Conservation (phyloP, 2,888 invertebrate species). For the Synanthedon myopaeformis region DNA sequence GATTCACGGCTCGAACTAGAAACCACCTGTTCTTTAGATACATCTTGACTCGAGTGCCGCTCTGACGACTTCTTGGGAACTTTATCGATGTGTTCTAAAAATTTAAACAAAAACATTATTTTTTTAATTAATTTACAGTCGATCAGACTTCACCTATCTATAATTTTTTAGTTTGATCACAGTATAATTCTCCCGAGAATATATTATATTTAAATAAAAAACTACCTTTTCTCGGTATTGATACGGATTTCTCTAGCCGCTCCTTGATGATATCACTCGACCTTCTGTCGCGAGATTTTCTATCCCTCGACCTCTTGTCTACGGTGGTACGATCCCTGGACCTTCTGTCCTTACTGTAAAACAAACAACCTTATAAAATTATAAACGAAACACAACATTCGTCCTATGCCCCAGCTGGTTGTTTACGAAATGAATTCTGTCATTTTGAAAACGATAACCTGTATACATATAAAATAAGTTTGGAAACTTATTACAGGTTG, state of each 20-base stretch:
- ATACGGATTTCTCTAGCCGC: slow-evolving; percentile 59
- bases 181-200: no score
- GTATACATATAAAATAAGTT: slow-evolving; percentile 6
- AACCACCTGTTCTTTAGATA: slow-evolving; percentile 41
- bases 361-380: not conserved
- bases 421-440: no score
- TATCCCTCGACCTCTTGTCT: slow-evolving; percentile 52
- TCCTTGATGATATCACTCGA: slow-evolving; percentile 61
- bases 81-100: slow-evolving; percentile 49
- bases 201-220: not conserved
- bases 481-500: not conserved
- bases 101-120: not conserved
- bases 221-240: slow-evolving; percentile 57
- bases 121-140: not conserved
- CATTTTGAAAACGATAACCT: not conserved
- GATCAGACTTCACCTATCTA: not conserved
- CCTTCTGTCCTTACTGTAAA: slow-evolving; percentile 41
- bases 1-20: slow-evolving; percentile 66
- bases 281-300: slow-evolving; percentile 60
- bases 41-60: slow-evolving; percentile 36
- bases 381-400: no score
- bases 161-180: not conserved
- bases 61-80: slow-evolving; percentile 47
- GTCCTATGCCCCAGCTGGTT: no score
- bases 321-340: slow-evolving; percentile 51